A percentile compares a stretch with the other conserved stretches of the same genome.
phyloP scores from a whole-genome alignment of 2,888 invertebrate species.

The Drepanosiphum platanoidis region DNA sequence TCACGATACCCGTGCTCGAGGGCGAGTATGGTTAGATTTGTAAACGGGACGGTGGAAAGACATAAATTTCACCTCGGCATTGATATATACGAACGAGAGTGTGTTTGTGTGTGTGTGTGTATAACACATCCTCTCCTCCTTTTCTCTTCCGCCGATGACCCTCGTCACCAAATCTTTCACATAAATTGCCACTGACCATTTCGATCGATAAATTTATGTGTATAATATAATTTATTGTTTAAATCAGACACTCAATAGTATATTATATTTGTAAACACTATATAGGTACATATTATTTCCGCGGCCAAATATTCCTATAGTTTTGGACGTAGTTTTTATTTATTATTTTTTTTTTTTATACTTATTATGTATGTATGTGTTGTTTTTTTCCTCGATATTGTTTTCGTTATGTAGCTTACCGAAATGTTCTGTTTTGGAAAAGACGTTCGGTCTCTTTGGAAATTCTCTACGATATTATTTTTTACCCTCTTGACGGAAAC shows the following conservation, averaged over 20 bases:
- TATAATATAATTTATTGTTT: neutral
- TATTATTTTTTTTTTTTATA: constrained; percentile 16
- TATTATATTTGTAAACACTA: neutral
- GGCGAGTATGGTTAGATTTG: neutral
- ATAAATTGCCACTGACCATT: constrained; percentile 13
- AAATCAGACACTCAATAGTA: neutral
- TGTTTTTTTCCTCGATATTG: constrained; percentile 5
- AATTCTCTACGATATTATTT: constrained; percentile 17
- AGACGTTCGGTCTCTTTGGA: neutral
- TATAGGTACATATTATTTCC: neutral
- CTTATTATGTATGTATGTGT: neutral
- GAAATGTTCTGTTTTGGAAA: neutral
- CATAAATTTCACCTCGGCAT: neutral
- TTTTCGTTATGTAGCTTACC: constrained; percentile 2
- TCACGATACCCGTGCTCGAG: neutral
- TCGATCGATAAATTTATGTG: neutral
- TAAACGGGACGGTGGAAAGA: neutral
- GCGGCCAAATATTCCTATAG: constrained; percentile 10
- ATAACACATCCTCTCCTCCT: constrained; percentile 53
- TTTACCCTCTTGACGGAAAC: constrained; percentile 22
- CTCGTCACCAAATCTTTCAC: constrained; percentile 32
- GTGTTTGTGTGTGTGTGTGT: too few species aligned
- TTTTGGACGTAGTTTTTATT: constrained; percentile 34
- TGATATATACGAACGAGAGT: constrained; percentile 8
- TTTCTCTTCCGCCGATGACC: constrained; percentile 53